Percentiles rank a stretch among this genome's conserved stretches.
Conservation (phyloP, 2,797 vertebrate species). For the Allobates femoralis region DNA sequence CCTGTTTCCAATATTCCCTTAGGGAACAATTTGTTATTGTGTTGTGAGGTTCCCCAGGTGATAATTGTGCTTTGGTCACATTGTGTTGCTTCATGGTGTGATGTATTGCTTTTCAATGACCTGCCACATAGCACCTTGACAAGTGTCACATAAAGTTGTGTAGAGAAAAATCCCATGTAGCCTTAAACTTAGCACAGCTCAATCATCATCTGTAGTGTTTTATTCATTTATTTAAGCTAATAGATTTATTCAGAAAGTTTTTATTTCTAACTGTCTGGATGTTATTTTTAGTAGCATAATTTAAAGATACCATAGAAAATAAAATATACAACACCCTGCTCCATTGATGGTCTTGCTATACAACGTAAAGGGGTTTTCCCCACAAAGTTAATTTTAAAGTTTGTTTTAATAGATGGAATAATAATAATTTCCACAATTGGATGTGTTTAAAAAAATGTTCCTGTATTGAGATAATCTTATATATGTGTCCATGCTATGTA, state of each 20-base stretch:
- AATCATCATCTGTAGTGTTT: neutral
- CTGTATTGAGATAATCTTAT: no score
- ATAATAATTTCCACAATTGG: no score
- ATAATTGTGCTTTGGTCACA: neutral
- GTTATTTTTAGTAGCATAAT: neutral
- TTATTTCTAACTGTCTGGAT: neutral
- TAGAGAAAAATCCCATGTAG: neutral
- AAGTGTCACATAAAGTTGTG: neutral
- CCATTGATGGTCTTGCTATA: no score
- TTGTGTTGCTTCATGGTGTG: neutral
- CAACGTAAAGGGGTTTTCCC: no score
- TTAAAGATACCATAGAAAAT: no score
- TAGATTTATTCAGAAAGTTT: neutral
- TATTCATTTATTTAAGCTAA: neutral
- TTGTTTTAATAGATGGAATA: no score
- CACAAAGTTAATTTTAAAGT: no score
- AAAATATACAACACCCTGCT: no score
- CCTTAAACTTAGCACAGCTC: neutral
- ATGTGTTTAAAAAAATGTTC: no score
- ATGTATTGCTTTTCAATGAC: neutral
- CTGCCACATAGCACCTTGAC: neutral
- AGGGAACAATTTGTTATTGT: constrained; percentile 27
- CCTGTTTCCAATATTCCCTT: constrained; percentile 21
- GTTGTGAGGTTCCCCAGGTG: neutral
- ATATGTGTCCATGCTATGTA: no score